phyloP scores from a whole-genome alignment of 1,140 invertebrate species.

The Ridgeia piscesae region DNA sequence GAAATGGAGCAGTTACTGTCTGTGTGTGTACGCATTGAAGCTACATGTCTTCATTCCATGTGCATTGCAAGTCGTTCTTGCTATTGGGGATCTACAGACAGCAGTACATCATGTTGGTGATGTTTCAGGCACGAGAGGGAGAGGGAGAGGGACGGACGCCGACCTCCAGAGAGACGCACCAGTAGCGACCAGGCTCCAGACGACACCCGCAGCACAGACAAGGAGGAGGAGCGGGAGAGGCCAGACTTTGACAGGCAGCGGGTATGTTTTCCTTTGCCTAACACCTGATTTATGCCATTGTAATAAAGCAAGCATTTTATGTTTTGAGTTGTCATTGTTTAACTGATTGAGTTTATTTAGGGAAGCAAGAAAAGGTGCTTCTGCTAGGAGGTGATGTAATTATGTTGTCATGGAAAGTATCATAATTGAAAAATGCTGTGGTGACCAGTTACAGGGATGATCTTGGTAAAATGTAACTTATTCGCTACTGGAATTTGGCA shows the following conservation, averaged over 20 bases:
- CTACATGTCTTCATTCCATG: background rate
- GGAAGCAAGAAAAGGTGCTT: background rate
- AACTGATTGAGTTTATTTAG: background rate
- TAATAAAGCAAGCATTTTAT: background rate
- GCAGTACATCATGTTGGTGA: background rate
- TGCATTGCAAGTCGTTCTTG: too few species aligned
- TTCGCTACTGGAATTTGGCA: background rate
- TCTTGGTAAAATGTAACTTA: background rate
- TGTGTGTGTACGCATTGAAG: too few species aligned
- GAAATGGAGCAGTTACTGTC: background rate
- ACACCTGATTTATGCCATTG: background rate
- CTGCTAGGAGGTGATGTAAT: background rate
- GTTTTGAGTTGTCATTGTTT: background rate
- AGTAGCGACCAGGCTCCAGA: constrained; percentile 23
- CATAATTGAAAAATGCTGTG: background rate
- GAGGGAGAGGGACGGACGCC: constrained; percentile 30
- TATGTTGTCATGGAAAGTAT: background rate
- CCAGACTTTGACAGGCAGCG: constrained; percentile 24
- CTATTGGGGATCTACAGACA: too few species aligned
- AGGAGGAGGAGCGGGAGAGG: constrained; percentile 27
- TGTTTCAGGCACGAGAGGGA: constrained; percentile 31
- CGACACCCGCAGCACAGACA: constrained; percentile 21
- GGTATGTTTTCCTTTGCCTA: background rate
- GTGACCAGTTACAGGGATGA: background rate
- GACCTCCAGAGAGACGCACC: constrained; percentile 26